Evolutionary conservation across 2,888 invertebrate genomes (phyloP), one percentile per base, ranked within the genome.

Genomic region (Pseudanteris insignis): DNA sequence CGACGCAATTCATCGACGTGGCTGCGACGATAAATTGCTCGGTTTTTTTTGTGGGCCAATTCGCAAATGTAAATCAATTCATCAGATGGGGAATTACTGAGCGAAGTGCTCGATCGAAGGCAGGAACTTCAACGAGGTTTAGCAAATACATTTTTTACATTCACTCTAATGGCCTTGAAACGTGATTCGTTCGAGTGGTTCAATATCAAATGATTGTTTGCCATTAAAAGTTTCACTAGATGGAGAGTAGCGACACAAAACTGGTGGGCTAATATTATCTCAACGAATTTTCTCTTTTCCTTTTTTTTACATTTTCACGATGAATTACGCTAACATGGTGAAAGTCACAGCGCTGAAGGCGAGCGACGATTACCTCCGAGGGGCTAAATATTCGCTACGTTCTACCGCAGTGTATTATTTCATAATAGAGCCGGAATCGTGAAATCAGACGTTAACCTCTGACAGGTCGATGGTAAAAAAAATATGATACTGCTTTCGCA

Each of bases 51-150:
- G 15, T 25, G 14, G 15, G 10, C 10, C 11, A 12, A 34, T 43
- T 51, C 33, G 33, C 40, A 15, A 41, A 40, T 15, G 21, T 38
- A 38, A 48, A 37, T 12, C 32, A 32, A 50, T 38, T 38, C 32
- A 40, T 38, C 32, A n/a, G n/a, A n/a, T n/a, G n/a, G n/a, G n/a
- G n/a, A n/a, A n/a, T n/a, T n/a, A n/a, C n/a, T n/a, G n/a, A n/a
- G n/a, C n/a, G 18, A 18, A 18, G 3, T 18, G 18, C 3, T 11
- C 8, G 21, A n/a, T 11, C 2, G 21, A 13, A 29, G 18, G 36
- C 18, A 32, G 29, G 21, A n/a, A 11, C 5, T 28, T 15, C 15
- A 47, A 47, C 29, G 18, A 12, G 21, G 6, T 28, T 46, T 34
- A 12, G 10, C 28, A 18, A 46, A 36, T 21, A 29, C 24, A 34